Percentiles rank a stretch among this genome's conserved stretches.
phyloP scores from a whole-genome alignment of 2,113 vertebrate species.

The Onychostoma macrolepis region DNA sequence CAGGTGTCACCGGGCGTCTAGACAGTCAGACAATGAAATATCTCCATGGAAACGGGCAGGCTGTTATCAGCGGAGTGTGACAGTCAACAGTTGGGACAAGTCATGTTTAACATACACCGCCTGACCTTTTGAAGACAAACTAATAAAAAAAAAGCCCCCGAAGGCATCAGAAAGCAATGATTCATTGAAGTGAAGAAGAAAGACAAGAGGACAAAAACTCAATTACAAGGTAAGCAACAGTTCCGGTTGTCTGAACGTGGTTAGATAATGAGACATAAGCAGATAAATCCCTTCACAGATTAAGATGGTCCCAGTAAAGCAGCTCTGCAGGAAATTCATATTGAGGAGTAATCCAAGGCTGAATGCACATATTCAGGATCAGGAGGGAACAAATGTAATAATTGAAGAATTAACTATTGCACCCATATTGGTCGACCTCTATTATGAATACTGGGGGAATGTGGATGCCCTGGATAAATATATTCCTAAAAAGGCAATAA shows the following conservation, averaged over 20 bases:
- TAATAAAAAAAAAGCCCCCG: conserved; percentile 32
- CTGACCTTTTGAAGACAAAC: conserved; percentile 53
- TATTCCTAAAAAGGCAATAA: background rate
- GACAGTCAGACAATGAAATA: conserved; percentile 58
- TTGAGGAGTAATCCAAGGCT: conserved; percentile 8
- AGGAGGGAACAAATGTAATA: conserved; percentile 16
- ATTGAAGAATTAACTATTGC: background rate
- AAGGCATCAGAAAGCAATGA: conserved; percentile 33
- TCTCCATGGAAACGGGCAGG: conserved; percentile 57
- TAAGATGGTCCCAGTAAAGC: conserved; percentile 24
- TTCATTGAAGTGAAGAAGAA: conserved; percentile 37
- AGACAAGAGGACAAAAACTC: conserved; percentile 11
- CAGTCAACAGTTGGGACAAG: conserved; percentile 52
- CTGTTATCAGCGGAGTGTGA: conserved; percentile 58
- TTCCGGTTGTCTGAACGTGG: conserved; percentile 10
- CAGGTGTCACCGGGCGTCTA: conserved; percentile 59
- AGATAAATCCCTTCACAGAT: conserved; percentile 34
- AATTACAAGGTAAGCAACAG: conserved; percentile 33
- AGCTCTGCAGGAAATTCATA: conserved; percentile 20
- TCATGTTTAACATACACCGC: conserved; percentile 54
- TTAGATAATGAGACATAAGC: conserved; percentile 31
- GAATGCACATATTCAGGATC: background rate
- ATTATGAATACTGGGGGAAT: background rate
- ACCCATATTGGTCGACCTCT: background rate
- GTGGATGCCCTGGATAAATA: background rate